Conservation (phyloP, 2,113 vertebrate genomes). For the Hydropotes inermis region DNA sequence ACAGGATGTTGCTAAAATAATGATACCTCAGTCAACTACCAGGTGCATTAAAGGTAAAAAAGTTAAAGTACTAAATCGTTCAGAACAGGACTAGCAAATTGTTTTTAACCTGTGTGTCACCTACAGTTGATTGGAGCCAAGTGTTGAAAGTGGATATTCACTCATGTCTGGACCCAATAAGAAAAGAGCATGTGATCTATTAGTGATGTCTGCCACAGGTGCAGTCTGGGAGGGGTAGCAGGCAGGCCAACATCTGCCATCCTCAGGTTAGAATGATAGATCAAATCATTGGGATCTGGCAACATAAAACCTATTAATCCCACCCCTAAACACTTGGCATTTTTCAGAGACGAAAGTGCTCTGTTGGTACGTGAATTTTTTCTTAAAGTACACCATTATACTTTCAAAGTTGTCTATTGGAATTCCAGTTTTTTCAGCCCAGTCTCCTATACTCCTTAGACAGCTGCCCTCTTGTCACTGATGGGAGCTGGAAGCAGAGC, state of each 20-base stretch:
- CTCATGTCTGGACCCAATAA: not conserved
- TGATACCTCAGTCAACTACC: not conserved
- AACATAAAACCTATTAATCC: not conserved
- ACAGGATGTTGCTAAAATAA: not conserved
- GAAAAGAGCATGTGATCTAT: not conserved
- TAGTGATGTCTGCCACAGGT: not conserved
- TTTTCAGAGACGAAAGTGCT: not conserved
- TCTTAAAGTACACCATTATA: not conserved
- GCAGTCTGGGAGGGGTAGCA: not conserved
- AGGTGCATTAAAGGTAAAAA: not conserved
- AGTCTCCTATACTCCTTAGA: not conserved
- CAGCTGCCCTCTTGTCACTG: no score
- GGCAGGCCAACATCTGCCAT: not conserved
- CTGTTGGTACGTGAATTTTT: not conserved
- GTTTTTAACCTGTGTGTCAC: not conserved
- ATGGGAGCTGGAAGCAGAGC: not conserved
- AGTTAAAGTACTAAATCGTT: not conserved
- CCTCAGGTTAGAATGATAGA: not conserved
- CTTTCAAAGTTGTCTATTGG: not conserved
- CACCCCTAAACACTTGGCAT: not conserved
- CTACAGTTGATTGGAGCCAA: not conserved
- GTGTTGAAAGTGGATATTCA: not conserved
- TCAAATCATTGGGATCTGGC: not conserved
- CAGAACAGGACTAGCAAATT: not conserved
- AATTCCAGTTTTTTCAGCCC: not conserved